Evolutionary conservation across 2,888 invertebrate species (phyloP).

Genomic region (Monopis laevigella): DNA sequence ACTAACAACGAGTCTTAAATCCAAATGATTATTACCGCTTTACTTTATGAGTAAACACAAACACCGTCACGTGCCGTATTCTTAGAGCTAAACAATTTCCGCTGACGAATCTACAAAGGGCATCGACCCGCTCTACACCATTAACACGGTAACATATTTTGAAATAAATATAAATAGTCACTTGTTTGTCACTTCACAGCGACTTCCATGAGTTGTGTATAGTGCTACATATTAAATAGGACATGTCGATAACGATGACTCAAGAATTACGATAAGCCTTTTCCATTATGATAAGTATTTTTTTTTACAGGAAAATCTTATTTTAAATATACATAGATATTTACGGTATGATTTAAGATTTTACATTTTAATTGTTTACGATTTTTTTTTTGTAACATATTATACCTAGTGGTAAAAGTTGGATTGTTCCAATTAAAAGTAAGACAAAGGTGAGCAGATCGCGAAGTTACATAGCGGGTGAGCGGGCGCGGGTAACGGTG

Average conservation of each 20-base stretch:
- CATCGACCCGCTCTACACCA: constrained; percentile 20
- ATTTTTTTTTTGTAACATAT: too few species aligned
- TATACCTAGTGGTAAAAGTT: too few species aligned
- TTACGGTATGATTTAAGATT: too few species aligned
- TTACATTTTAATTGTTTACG: too few species aligned
- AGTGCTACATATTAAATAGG: constrained; percentile 3
- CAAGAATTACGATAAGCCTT: constrained; percentile 6
- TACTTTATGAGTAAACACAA: not conserved
- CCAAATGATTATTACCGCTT: too few species aligned
- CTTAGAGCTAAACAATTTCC: not conserved
- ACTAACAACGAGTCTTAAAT: too few species aligned
- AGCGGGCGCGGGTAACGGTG: constrained; percentile 46
- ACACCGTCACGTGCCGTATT: not conserved
- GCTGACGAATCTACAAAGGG: constrained; percentile 7
- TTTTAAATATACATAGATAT: too few species aligned
- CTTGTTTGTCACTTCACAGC: constrained; percentile 6
- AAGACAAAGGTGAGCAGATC: too few species aligned
- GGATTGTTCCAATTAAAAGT: too few species aligned
- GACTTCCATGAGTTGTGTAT: constrained; percentile 1
- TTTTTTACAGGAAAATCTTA: too few species aligned
- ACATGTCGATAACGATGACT: constrained; percentile 11
- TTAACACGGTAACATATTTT: constrained; percentile 11
- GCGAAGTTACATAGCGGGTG: constrained; percentile 2
- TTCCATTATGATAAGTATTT: too few species aligned
- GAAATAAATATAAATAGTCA: constrained; percentile 12